Evolutionary conservation across 2,113 vertebrate genomes (phyloP).

Genomic region (Tautogolabrus adspersus): DNA sequence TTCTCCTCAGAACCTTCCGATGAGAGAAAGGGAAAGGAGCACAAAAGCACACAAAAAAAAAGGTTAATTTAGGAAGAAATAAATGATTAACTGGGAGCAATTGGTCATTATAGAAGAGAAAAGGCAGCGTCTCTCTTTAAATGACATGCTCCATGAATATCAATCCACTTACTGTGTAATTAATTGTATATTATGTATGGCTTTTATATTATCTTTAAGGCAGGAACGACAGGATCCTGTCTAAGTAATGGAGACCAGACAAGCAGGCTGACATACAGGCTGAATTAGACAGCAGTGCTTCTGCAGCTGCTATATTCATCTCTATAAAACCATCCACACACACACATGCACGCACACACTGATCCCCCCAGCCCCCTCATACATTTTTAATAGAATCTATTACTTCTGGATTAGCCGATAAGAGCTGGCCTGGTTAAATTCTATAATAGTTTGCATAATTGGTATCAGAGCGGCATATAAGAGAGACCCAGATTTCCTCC

Average conservation of each 20-base stretch:
- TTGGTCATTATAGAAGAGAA: conserved; percentile 27
- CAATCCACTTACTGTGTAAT: conserved; percentile 62
- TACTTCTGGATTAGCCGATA: conserved; percentile 87
- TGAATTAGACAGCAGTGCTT: conserved; percentile 65
- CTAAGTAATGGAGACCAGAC: conserved; percentile 71
- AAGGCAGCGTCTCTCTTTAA: conserved; percentile 31
- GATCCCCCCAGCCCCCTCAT: conserved; percentile 72
- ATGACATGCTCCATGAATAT: conserved; percentile 54
- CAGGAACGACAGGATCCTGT: conserved; percentile 58
- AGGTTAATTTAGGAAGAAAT: conserved; percentile 61
- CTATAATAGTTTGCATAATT: conserved; percentile 87
- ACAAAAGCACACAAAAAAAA: conserved; percentile 29
- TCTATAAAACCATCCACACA: conserved; percentile 22
- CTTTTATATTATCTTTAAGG: conserved; percentile 41
- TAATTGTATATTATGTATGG: conserved; percentile 55
- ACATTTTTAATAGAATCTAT: conserved; percentile 89
- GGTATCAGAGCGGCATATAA: conserved; percentile 75
- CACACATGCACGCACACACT: conserved; percentile 20
- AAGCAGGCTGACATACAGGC: conserved; percentile 58
- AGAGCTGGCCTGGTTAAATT: conserved; percentile 84
- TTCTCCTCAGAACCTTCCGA: conserved; percentile 49
- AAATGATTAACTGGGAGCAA: conserved; percentile 62
- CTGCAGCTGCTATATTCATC: conserved; percentile 75
- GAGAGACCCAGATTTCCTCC: conserved; percentile 73
- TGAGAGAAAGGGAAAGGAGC: conserved; percentile 34